phyloP scores from a whole-genome alignment of 2,888 invertebrate species.

The Thyatira batis region DNA sequence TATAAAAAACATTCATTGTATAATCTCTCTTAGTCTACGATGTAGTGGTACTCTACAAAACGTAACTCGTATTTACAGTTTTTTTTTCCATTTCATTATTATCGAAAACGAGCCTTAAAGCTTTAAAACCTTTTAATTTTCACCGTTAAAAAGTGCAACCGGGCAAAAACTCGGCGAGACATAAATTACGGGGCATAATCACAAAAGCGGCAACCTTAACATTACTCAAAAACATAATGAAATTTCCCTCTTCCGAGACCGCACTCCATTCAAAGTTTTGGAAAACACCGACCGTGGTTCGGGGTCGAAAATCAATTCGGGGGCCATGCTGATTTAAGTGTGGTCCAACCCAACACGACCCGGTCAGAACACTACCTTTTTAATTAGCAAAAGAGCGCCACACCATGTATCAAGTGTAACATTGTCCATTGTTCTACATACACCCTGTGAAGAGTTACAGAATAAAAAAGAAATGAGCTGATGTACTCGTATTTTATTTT shows the following conservation, averaged over 20 bases:
- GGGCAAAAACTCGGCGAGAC: background rate
- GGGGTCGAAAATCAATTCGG: conserved; percentile 3
- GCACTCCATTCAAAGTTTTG: background rate
- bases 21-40: no score
- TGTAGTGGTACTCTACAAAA: no score
- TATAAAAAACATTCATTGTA: no score
- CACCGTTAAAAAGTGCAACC: background rate
- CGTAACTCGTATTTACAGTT: no score
- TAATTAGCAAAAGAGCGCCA: conserved; percentile 62
- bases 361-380: conserved; percentile 44
- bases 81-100: no score
- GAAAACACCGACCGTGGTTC: background rate
- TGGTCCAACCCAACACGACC: conserved; percentile 14
- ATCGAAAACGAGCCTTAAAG: background rate
- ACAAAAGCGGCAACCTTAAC: background rate
- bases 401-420: conserved; percentile 43
- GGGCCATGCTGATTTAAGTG: conserved; percentile 20
- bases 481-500: background rate
- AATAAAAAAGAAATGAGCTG: conserved; percentile 19
- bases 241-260: background rate
- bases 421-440: conserved; percentile 35
- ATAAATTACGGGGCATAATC: background rate
- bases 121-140: background rate
- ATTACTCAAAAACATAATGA: conserved; percentile 1
- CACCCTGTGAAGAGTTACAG: conserved; percentile 16